These are phyloP conservation scores for Leucoma salicis DNA, from an alignment of 2,888 invertebrate genomes.

Conservation along the genomic window DNA sequence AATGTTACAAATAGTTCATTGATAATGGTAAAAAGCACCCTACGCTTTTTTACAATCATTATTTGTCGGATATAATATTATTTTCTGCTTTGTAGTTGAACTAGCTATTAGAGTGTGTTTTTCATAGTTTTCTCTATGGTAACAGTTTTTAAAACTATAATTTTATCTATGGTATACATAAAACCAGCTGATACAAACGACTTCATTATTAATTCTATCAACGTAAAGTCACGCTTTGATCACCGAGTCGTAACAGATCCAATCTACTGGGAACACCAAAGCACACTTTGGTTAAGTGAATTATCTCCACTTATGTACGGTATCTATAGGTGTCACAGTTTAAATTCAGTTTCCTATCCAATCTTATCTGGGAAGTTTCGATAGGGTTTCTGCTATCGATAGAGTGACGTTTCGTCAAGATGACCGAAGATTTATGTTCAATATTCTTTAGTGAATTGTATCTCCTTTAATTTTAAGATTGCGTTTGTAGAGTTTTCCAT, in stretches of 20 bases:
- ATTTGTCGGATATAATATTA: too few relatives aligned
- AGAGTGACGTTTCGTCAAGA: conserved; percentile 39
- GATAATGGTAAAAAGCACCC: too few relatives aligned
- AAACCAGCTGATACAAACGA: too few relatives aligned
- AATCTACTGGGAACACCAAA: neutral
- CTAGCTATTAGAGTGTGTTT: too few relatives aligned
- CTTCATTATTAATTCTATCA: neutral
- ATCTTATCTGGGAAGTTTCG: conserved; percentile 32
- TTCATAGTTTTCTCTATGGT: too few relatives aligned
- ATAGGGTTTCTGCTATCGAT: conserved; percentile 36
- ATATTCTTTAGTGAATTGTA: conserved; percentile 51
- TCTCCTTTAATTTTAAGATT: conserved; percentile 47
- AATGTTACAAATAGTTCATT: too few relatives aligned
- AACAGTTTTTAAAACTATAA: too few relatives aligned
- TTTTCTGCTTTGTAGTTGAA: too few relatives aligned
- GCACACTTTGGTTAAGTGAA: neutral
- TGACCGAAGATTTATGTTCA: conserved; percentile 59
- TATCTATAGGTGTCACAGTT: conserved; percentile 6
- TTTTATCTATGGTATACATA: too few relatives aligned
- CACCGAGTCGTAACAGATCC: neutral
- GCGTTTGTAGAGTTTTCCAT: conserved; percentile 28
- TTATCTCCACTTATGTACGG: conserved; percentile 4
- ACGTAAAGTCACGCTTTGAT: neutral
- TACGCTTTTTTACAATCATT: too few relatives aligned
- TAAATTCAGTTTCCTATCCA: conserved; percentile 26